phyloP scores from a whole-genome alignment of 2,113 vertebrate species.

The Diphyllodes magnificus region DNA sequence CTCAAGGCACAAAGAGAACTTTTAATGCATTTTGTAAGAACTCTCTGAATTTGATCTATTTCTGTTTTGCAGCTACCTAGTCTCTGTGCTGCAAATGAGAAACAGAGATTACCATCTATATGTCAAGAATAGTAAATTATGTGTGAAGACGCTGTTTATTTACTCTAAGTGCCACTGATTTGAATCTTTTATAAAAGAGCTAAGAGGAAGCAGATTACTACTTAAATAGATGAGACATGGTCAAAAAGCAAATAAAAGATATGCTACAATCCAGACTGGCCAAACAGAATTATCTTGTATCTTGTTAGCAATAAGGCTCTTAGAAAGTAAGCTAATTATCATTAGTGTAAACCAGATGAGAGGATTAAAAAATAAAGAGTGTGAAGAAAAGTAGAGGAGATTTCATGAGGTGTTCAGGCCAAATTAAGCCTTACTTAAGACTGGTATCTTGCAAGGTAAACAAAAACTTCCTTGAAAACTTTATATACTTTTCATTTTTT shows the following conservation, averaged over 20 bases:
- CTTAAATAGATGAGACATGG: neutral
- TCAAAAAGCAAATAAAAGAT: neutral
- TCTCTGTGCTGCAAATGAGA: neutral
- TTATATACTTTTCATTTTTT: neutral
- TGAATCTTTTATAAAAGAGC: neutral
- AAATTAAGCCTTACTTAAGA: neutral
- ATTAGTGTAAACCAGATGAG: neutral
- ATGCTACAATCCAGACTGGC: neutral
- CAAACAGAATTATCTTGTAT: neutral
- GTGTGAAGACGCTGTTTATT: neutral
- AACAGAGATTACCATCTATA: neutral
- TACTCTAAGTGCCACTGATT: neutral
- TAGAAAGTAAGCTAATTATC: constrained; percentile 8
- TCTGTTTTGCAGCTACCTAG: neutral
- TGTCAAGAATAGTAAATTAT: neutral
- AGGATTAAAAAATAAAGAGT: neutral
- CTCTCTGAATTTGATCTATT: neutral
- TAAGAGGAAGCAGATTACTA: neutral
- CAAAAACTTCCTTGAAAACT: neutral
- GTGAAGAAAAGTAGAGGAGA: neutral
- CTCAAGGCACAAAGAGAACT: neutral
- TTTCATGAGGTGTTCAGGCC: neutral
- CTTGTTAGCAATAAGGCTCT: neutral
- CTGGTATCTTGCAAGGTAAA: neutral
- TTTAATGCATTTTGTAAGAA: neutral